Evolutionary conservation across 2,888 invertebrate species (phyloP).

Genomic region (Pimpla rufipes): DNA sequence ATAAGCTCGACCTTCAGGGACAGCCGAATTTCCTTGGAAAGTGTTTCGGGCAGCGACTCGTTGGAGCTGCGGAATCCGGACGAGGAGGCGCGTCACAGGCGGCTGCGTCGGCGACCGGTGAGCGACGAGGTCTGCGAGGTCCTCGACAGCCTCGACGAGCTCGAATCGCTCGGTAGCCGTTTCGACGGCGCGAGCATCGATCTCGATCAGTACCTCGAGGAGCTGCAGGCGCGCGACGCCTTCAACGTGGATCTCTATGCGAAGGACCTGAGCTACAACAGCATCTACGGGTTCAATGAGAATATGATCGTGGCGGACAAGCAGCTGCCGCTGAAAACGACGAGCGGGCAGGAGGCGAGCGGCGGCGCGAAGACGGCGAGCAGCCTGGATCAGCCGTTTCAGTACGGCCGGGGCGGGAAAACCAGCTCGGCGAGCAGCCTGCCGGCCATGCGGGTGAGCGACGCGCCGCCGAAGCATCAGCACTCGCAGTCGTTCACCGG

Average conservation of each 20-base stretch:
- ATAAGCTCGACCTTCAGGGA: conserved; percentile 79
- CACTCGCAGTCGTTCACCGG: conserved; percentile 84
- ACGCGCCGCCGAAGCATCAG: conserved; percentile 79
- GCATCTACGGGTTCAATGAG: conserved; percentile 82
- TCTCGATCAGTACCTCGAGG: conserved; percentile 90
- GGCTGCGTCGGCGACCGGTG: conserved; percentile 90
- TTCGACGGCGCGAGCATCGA: conserved; percentile 88
- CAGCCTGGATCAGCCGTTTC: conserved; percentile 76
- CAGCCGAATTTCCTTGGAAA: conserved; percentile 80
- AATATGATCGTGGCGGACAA: conserved; percentile 78
- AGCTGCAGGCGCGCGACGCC: conserved; percentile 87
- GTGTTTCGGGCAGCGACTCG: conserved; percentile 85
- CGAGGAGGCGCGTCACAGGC: conserved; percentile 87
- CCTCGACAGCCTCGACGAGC: conserved; percentile 88
- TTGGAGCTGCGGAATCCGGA: conserved; percentile 87
- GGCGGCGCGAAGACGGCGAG: conserved; percentile 67
- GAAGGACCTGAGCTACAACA: conserved; percentile 81
- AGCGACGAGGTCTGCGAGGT: conserved; percentile 88
- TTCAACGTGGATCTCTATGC: conserved; percentile 83
- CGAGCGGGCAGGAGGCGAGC: conserved; percentile 76
- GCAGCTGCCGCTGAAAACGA: conserved; percentile 77
- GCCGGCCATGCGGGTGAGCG: conserved; percentile 83
- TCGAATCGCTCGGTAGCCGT: conserved; percentile 87
- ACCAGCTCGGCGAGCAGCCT: conserved; percentile 83
- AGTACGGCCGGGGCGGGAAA: conserved; percentile 76